Conservation (phyloP, 2,888 invertebrate species). For the Altica lythri region DNA sequence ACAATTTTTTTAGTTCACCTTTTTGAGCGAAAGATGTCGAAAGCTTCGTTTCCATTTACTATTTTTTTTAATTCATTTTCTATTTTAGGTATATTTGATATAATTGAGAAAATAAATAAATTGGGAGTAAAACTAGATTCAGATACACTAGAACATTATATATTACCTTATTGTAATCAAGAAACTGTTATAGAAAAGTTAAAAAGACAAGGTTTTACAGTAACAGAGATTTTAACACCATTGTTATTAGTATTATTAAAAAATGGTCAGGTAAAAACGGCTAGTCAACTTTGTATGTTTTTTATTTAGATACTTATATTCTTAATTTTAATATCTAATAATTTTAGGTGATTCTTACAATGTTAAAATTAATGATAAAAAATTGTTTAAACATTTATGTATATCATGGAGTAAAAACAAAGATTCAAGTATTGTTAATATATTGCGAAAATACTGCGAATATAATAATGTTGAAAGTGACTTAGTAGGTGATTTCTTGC, state of each 20-base stretch:
- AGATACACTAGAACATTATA: conserved; percentile 62
- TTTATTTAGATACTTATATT: not conserved
- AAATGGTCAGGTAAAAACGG: conserved; percentile 45
- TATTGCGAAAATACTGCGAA: conserved; percentile 59
- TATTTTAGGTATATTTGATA: conserved; percentile 60
- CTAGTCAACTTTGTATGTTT: conserved; percentile 60
- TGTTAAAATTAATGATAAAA: conserved; percentile 61
- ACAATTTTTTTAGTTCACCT: too few species aligned
- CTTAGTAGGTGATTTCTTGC: conserved; percentile 64
- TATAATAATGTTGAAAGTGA: conserved; percentile 59
- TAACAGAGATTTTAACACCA: conserved; percentile 57
- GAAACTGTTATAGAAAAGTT: conserved; percentile 61
- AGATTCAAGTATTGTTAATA: conserved; percentile 58
- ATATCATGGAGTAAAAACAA: conserved; percentile 59
- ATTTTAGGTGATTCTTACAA: conserved; percentile 41
- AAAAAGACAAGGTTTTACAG: conserved; percentile 55
- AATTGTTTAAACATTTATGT: conserved; percentile 59
- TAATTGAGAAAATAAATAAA: conserved; percentile 61
- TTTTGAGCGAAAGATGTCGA: too few species aligned
- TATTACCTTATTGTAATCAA: conserved; percentile 62
- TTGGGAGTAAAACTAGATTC: conserved; percentile 63
- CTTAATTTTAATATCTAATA: not conserved
- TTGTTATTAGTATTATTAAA: conserved; percentile 58
- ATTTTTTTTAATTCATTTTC: conserved; percentile 3
- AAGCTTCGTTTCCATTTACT: conserved; percentile 1